Conservation (phyloP, 30 jellyfish, hydroid and myxozoan species). For the Chrysaora quinquecirrha region DNA sequence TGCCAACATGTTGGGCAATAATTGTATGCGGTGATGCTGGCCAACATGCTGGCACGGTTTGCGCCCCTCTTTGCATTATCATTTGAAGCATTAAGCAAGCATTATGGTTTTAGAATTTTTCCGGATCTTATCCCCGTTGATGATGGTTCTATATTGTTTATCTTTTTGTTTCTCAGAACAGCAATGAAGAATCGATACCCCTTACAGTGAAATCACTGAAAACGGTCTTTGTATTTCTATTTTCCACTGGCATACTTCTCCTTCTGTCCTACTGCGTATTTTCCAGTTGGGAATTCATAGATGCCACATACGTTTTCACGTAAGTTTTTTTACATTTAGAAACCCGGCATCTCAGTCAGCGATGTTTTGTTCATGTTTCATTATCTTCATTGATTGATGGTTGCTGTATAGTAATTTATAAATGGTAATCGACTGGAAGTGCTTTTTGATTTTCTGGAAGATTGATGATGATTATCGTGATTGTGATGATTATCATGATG, state of each 20-base stretch:
- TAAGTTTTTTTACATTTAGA: constrained; percentile 12
- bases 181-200: background rate
- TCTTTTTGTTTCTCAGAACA: background rate
- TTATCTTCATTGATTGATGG: too few relatives aligned
- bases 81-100: background rate
- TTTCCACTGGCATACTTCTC: constrained; percentile 1
- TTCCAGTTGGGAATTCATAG: constrained; percentile 25
- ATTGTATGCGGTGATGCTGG: too few relatives aligned
- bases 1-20: too few relatives aligned
- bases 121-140: background rate
- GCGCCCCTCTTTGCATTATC: too few relatives aligned
- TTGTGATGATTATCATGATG: too few relatives aligned
- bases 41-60: too few relatives aligned
- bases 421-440: too few relatives aligned
- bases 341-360: too few relatives aligned
- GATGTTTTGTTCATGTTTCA: too few relatives aligned
- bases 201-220: background rate
- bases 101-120: background rate
- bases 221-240: background rate
- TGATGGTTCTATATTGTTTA: background rate
- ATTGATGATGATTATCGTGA: too few relatives aligned
- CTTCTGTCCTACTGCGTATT: constrained; percentile 2
- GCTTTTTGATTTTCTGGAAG: too few relatives aligned
- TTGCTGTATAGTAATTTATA: too few relatives aligned
- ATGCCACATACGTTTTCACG: constrained; percentile 49